These are phyloP conservation scores for Alligator mississippiensis DNA, from an alignment of 2,113 vertebrate genomes.

Conservation along the genomic window DNA sequence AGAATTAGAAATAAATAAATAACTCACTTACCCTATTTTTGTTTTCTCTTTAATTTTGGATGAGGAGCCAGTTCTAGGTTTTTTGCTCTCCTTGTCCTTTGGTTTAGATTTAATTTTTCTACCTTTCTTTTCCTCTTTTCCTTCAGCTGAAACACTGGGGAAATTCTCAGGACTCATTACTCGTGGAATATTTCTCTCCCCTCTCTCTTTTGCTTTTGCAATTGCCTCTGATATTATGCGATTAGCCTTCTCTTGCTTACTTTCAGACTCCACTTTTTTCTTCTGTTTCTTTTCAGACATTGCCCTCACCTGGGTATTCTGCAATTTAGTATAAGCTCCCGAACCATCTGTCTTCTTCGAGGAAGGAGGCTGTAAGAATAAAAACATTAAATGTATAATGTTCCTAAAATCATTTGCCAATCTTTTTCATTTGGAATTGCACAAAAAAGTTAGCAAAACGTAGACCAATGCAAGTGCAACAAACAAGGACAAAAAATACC, in stretches of 20 bases:
- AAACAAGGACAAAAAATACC: slow-evolving; percentile 35
- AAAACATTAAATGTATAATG: slow-evolving; percentile 32
- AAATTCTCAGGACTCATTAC: slow-evolving; percentile 99
- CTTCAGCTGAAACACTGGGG: slow-evolving; percentile 89
- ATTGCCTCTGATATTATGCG: slow-evolving; percentile 98
- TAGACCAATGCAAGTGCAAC: not conserved
- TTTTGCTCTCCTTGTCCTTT: slow-evolving; percentile 89
- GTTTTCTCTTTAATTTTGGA: slow-evolving; percentile 94
- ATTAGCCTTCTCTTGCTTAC: slow-evolving; percentile 98
- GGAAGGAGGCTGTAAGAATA: slow-evolving; percentile 82
- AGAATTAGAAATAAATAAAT: slow-evolving; percentile 7
- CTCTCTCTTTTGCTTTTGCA: slow-evolving; percentile 94
- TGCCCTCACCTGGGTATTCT: slow-evolving; percentile 93
- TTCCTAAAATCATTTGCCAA: not conserved
- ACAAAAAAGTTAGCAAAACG: not conserved
- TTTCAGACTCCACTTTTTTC: slow-evolving; percentile 89
- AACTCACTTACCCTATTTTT: slow-evolving; percentile 92
- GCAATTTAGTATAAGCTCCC: slow-evolving; percentile 85
- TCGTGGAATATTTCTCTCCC: slow-evolving; percentile 96
- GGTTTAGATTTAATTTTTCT: slow-evolving; percentile 87
- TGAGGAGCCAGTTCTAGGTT: slow-evolving; percentile 85
- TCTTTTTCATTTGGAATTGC: not conserved
- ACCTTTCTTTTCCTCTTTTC: slow-evolving; percentile 87
- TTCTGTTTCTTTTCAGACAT: slow-evolving; percentile 87
- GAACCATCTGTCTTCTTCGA: slow-evolving; percentile 95